Conservation (phyloP, 1,140 invertebrate genomes). For the Drosophila ercepeae region DNA sequence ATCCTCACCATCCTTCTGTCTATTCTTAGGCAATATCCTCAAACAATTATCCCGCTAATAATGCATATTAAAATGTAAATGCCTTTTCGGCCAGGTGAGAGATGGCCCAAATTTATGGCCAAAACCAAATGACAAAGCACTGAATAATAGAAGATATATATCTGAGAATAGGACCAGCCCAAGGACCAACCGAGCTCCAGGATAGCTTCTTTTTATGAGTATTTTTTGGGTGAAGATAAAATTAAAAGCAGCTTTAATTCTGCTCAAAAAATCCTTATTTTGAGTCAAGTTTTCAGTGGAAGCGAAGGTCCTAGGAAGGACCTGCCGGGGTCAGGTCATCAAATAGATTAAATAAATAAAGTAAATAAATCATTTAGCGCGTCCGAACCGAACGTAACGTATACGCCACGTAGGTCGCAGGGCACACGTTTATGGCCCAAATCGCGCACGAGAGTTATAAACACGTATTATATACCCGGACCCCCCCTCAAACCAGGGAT, state of each 20-base stretch:
- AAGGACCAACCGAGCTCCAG: too few species aligned
- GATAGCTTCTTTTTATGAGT: too few species aligned
- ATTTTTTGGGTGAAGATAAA: too few species aligned
- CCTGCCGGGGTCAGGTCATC: slow-evolving; percentile 21
- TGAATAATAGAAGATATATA: slow-evolving; percentile 32
- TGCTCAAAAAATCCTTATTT: too few species aligned
- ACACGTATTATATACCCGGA: slow-evolving; percentile 76
- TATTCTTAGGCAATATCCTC: slow-evolving; percentile 49
- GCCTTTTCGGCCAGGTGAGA: slow-evolving; percentile 14
- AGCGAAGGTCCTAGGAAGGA: too few species aligned
- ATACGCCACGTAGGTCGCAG: slow-evolving; percentile 55
- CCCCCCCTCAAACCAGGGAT: slow-evolving; percentile 1
- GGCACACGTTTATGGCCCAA: slow-evolving; percentile 55
- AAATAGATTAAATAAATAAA: slow-evolving; percentile 75
- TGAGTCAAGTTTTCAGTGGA: too few species aligned
- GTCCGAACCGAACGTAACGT: slow-evolving; percentile 14
- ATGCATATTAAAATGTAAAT: slow-evolving; percentile 79
- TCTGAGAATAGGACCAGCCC: background rate
- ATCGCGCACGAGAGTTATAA: slow-evolving; percentile 65
- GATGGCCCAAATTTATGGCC: slow-evolving; percentile 40
- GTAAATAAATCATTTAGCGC: slow-evolving; percentile 73
- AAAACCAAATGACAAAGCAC: slow-evolving; percentile 28
- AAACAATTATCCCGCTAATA: slow-evolving; percentile 77
- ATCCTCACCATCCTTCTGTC: background rate
- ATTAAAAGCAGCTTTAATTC: too few species aligned